These are phyloP conservation scores for Zaprionus nigranus DNA, from an alignment of 1,140 invertebrate genomes.

Conservation along the genomic window DNA sequence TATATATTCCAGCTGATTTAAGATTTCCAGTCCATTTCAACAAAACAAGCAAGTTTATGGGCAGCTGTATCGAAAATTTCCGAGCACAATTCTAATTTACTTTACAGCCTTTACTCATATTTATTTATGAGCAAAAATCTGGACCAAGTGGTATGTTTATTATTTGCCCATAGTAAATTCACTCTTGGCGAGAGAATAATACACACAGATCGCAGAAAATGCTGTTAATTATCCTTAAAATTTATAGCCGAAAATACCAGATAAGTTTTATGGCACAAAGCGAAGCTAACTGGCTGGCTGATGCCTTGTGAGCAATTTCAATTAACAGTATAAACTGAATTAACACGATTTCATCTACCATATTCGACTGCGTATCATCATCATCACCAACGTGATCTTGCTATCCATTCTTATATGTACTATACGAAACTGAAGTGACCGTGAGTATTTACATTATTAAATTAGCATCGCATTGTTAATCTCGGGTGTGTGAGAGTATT, in stretches of 20 bases:
- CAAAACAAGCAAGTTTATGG: background rate
- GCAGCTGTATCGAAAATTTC: conserved; percentile 40
- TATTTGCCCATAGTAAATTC: conserved; percentile 17
- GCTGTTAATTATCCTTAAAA: conserved; percentile 51
- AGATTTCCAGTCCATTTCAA: background rate
- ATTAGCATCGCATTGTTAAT: conserved; percentile 77
- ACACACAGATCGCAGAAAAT: conserved; percentile 33
- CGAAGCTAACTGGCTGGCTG: background rate
- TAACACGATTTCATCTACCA: conserved; percentile 57
- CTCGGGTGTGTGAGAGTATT: conserved; percentile 39
- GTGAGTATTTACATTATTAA: conserved; percentile 70
- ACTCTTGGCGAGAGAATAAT: conserved; percentile 56
- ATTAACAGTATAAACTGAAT: conserved; percentile 79
- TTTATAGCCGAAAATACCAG: conserved; percentile 40
- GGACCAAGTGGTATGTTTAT: conserved; percentile 60
- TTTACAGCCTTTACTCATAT: conserved; percentile 50
- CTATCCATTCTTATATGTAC: conserved; percentile 40
- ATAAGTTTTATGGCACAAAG: conserved; percentile 58
- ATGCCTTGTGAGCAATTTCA: conserved; percentile 62
- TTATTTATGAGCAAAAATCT: conserved; percentile 56
- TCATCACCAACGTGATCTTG: conserved; percentile 25
- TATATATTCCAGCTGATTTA: background rate
- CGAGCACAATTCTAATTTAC: conserved; percentile 32
- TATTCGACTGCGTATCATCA: conserved; percentile 38
- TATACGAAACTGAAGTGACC: conserved; percentile 29